Conservation (phyloP, 1,140 invertebrate species). For the Halictus rubicundus region DNA sequence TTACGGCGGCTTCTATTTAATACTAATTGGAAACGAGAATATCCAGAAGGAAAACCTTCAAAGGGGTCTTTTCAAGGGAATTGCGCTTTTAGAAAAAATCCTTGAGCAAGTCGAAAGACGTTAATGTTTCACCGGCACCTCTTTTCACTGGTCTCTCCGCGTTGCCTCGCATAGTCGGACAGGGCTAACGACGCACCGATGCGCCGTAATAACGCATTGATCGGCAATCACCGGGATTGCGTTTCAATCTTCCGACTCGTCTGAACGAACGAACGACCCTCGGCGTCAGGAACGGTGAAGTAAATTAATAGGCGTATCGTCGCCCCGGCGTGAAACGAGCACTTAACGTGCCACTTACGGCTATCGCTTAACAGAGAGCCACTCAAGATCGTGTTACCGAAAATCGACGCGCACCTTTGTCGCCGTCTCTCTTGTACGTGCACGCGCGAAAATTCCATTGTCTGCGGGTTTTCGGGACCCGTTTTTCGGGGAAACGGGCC, state of each 20-base stretch:
- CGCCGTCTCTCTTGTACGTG: slow-evolving; percentile 15
- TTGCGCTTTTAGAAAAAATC: too few species aligned
- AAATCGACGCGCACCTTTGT: slow-evolving; percentile 75
- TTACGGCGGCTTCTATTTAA: too few species aligned
- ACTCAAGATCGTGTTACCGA: slow-evolving; percentile 80
- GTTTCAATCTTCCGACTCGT: slow-evolving; percentile 36
- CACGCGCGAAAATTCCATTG: slow-evolving; percentile 28
- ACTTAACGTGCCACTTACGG: slow-evolving; percentile 76
- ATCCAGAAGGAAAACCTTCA: too few species aligned
- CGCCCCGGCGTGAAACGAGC: slow-evolving; percentile 76
- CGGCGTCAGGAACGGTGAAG: slow-evolving; percentile 43
- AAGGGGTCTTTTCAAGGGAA: too few species aligned
- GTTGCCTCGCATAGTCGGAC: too few species aligned
- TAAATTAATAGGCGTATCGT: slow-evolving; percentile 79
- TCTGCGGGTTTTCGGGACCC: slow-evolving; percentile 43
- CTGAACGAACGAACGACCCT: slow-evolving; percentile 52
- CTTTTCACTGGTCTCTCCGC: too few species aligned
- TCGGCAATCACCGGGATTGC: slow-evolving; percentile 26
- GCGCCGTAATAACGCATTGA: slow-evolving; percentile 17
- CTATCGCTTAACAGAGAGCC: slow-evolving; percentile 77
- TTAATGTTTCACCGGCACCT: too few species aligned
- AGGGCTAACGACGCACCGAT: background rate
- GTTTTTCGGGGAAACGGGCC: slow-evolving; percentile 52
- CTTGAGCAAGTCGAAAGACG: too few species aligned
- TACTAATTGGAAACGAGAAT: too few species aligned